Evolutionary conservation across 2,888 invertebrate genomes (phyloP), one percentile per base, ranked within the genome.

Genomic region (Venustoraphidia nigricollis): DNA sequence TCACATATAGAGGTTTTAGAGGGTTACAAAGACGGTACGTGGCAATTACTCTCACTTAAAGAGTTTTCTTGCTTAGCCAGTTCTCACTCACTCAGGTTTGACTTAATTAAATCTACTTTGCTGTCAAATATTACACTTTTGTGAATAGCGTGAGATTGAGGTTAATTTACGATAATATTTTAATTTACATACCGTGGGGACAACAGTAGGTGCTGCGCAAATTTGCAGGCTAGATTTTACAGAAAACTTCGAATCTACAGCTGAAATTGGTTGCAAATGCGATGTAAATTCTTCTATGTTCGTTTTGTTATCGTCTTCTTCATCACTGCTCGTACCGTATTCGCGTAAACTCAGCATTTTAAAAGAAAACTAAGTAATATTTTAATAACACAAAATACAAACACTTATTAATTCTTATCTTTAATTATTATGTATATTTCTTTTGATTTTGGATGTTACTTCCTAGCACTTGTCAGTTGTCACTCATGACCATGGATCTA

Each of bases 131-230:
- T 3, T 17, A 17, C 17, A 17, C 17, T 17, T 27, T 6, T 27
- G 6, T 27, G 6, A 27, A 3, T 27, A 27, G 27, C 1, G 6
- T 27, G 27, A 46, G 11, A 6, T 41, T 27, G 27, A 46, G 11
- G 14, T 41, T 37, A 34, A 5, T 40, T 49, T 38, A 36, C 8
- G 17, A 10, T 37, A 36, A 45, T 51, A 45, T 36, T n/a, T 45
- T 42, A 38, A 2, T 40, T 39, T 38, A 66, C 67, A 72, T 71
- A 83, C 87, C 54, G 82, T 81, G 1, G 91, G 87, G 54, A 88
- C 76, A 4, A 92, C 90, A 41, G 79, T 72, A 1, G 93, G 93
- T 1, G 92, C 87, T 34, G 91, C 79, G 64, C 86, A 85, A 52
- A 93, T 71, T 59, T 80, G 74, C 58, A 87, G 64, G 11, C 70